Percentiles rank a stretch among this genome's conserved stretches.
Conservation (phyloP, 2,888 invertebrate species). For the Xestia xanthographa region DNA sequence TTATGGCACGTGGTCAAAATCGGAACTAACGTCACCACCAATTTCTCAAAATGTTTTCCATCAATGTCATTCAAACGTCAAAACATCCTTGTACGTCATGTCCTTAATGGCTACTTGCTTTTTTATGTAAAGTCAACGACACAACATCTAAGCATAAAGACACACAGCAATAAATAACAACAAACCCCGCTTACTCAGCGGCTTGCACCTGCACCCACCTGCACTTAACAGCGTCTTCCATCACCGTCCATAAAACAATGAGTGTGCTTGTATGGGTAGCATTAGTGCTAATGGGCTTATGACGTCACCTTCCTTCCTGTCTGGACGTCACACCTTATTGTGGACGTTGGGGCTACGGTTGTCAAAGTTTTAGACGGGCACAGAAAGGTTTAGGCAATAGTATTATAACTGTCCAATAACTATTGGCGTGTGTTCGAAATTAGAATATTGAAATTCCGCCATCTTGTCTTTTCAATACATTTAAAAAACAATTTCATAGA, state of each 20-base stretch:
- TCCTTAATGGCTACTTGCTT: neutral
- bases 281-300: slow-evolving; percentile 85
- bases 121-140: neutral
- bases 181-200: slow-evolving; percentile 20
- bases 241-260: slow-evolving; percentile 71
- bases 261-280: slow-evolving; percentile 69
- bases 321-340: slow-evolving; percentile 69
- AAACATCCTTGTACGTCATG: neutral
- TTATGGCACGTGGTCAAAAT: no score
- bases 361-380: slow-evolving; percentile 47
- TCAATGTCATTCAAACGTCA: neutral
- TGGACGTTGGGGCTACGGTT: slow-evolving; percentile 40
- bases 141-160: neutral
- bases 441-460: neutral
- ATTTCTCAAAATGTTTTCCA: neutral
- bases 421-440: neutral
- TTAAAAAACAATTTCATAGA: neutral
- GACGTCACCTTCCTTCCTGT: slow-evolving; percentile 80
- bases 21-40: neutral
- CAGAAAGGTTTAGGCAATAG: neutral
- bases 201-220: slow-evolving; percentile 51
- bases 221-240: slow-evolving; percentile 58
- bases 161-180: slow-evolving; percentile 33
- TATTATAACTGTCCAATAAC: neutral
- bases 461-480: neutral